Evolutionary conservation across 2,888 invertebrate species (phyloP).

Genomic region (Apodemia hepburni): DNA sequence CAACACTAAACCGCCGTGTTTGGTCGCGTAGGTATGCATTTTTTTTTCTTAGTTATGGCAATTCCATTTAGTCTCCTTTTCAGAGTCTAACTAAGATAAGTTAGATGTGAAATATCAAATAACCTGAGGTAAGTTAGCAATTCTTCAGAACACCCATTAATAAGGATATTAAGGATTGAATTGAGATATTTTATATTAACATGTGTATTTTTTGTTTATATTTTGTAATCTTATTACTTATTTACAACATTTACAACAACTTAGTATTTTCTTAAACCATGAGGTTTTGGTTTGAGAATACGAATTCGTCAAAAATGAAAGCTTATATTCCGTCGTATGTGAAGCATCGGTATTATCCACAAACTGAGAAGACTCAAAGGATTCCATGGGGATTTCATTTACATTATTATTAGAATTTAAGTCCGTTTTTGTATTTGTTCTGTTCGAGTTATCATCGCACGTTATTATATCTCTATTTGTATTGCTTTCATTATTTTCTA

Average conservation of each 20-base stretch:
- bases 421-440: background rate
- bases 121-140: too few relatives aligned
- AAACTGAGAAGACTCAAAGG: background rate
- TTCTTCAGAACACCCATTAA: too few relatives aligned
- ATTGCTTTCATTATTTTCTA: background rate
- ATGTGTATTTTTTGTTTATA: too few relatives aligned
- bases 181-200: too few relatives aligned
- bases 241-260: slow-evolving; percentile 35
- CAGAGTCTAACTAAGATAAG: too few relatives aligned
- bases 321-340: slow-evolving; percentile 3
- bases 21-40: too few relatives aligned
- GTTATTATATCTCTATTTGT: background rate
- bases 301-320: slow-evolving; percentile 11
- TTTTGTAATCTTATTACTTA: background rate
- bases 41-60: too few relatives aligned
- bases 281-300: slow-evolving; percentile 34
- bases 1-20: too few relatives aligned
- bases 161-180: too few relatives aligned
- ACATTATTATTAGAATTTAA: background rate
- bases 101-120: too few relatives aligned
- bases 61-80: too few relatives aligned
- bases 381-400: background rate
- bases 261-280: slow-evolving; percentile 47
- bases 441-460: background rate
- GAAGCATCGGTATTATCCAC: background rate